A percentile compares a stretch with the other conserved stretches of the same genome.
phyloP scores from a whole-genome alignment of 2,113 vertebrate genomes.

The Agapornis roseicollis region DNA sequence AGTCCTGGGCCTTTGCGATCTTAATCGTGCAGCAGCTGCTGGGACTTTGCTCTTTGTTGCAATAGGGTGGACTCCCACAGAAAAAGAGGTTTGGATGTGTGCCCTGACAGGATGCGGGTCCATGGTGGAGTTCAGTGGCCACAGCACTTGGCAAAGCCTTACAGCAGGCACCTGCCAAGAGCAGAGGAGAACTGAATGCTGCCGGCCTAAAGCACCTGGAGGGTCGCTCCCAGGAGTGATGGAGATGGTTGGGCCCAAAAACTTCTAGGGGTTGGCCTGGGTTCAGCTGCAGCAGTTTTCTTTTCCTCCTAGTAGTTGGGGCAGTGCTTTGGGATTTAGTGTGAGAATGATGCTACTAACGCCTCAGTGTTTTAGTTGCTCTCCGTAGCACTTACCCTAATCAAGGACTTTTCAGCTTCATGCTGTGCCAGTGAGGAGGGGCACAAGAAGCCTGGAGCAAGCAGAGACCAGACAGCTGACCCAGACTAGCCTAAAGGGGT shows the following conservation, averaged over 20 bases:
- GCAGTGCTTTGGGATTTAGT: background rate
- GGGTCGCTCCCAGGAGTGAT: background rate
- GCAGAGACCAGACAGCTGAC: background rate
- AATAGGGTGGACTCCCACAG: fast-evolving
- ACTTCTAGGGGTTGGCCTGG: background rate
- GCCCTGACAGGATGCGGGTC: background rate
- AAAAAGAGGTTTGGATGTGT: background rate
- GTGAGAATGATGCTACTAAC: background rate
- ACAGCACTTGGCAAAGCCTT: fast-evolving
- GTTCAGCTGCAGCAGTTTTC: background rate
- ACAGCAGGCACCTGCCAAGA: fast-evolving
- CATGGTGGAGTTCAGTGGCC: background rate
- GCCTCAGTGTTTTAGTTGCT: background rate
- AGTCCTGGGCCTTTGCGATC: fast-evolving
- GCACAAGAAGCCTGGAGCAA: background rate
- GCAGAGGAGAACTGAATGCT: no score
- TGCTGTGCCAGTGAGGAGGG: background rate
- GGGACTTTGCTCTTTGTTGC: background rate
- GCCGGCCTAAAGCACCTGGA: background rate
- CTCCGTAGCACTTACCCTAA: background rate
- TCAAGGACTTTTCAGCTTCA: background rate
- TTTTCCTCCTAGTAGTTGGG: background rate
- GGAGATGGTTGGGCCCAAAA: background rate
- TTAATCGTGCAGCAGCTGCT: background rate
- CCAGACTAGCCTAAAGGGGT: background rate